phyloP scores from a whole-genome alignment of 1,140 invertebrate genomes.

The Ceratina australensis region DNA sequence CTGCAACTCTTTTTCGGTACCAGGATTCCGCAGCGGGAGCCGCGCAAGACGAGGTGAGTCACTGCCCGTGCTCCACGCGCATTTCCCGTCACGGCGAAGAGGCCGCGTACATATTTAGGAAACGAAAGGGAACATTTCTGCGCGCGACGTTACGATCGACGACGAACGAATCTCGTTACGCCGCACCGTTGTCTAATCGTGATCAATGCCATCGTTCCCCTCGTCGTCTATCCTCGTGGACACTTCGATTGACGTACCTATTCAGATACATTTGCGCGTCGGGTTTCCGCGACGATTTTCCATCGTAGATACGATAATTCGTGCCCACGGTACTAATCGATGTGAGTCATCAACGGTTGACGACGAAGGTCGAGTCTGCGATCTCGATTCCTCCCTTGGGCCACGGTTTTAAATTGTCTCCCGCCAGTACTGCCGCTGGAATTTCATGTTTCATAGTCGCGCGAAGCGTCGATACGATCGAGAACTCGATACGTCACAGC shows the following conservation, averaged over 20 bases:
- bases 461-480: conserved; percentile 25
- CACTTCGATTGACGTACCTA: neutral
- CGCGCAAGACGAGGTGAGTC: conserved; percentile 74
- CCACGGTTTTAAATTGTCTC: neutral
- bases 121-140: neutral
- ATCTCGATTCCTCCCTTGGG: neutral
- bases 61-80: neutral
- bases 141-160: conserved; percentile 29
- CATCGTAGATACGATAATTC: neutral
- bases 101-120: too few relatives aligned
- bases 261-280: neutral
- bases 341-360: neutral
- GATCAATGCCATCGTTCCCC: neutral
- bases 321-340: neutral
- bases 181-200: neutral
- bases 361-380: neutral
- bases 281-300: neutral
- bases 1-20: conserved; percentile 77
- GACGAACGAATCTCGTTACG: neutral
- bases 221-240: neutral
- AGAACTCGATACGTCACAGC: conserved; percentile 38
- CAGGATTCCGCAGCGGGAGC: conserved; percentile 70
- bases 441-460: conserved; percentile 10
- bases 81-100: conserved; percentile 1
- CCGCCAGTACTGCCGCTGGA: neutral